Evolutionary conservation across 1,140 invertebrate species (phyloP), one percentile per base, ranked within the genome.

Genomic region (Orius insidiosus): DNA sequence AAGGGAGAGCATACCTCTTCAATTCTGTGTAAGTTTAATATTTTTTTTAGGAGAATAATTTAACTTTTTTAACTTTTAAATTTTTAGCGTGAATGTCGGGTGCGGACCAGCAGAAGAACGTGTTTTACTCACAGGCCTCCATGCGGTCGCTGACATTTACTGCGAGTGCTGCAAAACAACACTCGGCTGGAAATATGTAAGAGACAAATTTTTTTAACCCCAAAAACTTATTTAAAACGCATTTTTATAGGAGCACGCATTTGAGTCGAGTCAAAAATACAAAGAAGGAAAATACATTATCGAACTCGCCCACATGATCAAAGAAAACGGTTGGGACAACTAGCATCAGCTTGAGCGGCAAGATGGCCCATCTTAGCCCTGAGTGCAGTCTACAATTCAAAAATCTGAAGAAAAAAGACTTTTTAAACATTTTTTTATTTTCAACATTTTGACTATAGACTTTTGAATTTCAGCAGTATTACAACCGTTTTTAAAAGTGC

Each of bases 271-370:
- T 68, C 96, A 99, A 65, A 98, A 99, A 72, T 99, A 99, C 71
- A 99, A 99, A 69, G 96, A 99, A 70, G 96, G 96, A 52, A 99
- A 99, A 72, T 99, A 89, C 69, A 99, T 99, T 63, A 98, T 99
- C 60, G 96, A 99, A 69, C 72, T 99, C 65, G 94, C 93, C 46
- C 96, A 99, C 68, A 98, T 99, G 93, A 97, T 99, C 63, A 99
- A 99, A 68, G 95, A 99, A 66, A 99, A 99, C 74, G 94, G 93
- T 56, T 94, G 88, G 88, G 86, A 90, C 71, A 57, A 56, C 51
- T 55, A 57, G 49, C 35, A 40, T 30, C 40, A 24, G 11, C 13
- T 30, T 30, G 37, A 39, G 37, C 11, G 19, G 3, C 19, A 19
- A 39, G 19, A 15, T 39, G 8, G 37, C 3, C 8, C 37, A 39